These are phyloP conservation scores for Anastrepha obliqua DNA, from an alignment of 1,140 invertebrate genomes.

Conservation along the genomic window DNA sequence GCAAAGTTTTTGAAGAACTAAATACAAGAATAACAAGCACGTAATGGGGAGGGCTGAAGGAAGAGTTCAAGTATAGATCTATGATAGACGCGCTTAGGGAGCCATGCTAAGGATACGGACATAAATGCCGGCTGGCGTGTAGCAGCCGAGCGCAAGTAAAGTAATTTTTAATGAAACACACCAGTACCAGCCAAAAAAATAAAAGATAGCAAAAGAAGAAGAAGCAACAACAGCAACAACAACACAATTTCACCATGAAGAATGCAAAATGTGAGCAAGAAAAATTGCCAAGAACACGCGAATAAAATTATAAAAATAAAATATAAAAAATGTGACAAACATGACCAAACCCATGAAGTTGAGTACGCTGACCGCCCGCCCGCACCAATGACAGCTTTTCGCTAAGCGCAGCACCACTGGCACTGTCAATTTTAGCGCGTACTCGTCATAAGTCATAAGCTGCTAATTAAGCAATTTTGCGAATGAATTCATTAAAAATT, in stretches of 20 bases:
- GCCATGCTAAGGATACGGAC: not conserved
- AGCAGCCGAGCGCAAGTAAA: not conserved
- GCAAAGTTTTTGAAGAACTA: not conserved
- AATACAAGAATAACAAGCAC: not conserved
- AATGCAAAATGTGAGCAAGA: not conserved
- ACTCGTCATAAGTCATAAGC: constrained; percentile 51
- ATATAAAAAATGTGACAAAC: not conserved
- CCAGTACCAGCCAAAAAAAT: not conserved
- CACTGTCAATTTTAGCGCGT: constrained; percentile 31
- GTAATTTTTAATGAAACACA: constrained; percentile 3
- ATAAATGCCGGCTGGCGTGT: not conserved
- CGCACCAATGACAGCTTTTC: not conserved
- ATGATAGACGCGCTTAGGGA: not conserved
- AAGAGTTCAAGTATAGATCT: not conserved
- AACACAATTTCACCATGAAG: not conserved
- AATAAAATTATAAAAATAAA: constrained; percentile 10
- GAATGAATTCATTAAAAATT: constrained; percentile 51
- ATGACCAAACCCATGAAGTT: not conserved
- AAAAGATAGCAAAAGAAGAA: not conserved
- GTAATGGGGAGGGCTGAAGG: not conserved
- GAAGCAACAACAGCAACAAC: not conserved
- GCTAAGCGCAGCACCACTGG: not conserved
- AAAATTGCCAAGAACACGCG: constrained; percentile 1
- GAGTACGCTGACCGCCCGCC: not conserved
- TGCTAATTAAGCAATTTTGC: constrained; percentile 53